Base-by-base conservation (phyloP, 1,140 invertebrate species). In the Trachymyrmex cornetzi region DNA sequence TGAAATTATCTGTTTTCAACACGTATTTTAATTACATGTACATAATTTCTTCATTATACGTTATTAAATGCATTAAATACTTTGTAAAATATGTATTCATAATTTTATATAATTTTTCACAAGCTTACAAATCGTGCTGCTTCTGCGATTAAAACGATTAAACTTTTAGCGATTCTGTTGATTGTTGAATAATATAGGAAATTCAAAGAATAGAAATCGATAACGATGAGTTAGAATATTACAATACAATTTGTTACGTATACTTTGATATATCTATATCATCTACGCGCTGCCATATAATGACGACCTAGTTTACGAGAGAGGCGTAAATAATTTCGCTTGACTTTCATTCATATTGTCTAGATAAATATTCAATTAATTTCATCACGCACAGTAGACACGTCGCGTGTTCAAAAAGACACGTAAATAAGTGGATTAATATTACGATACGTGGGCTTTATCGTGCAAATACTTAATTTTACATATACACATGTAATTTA, bases 361-460 rank as follows among this genome's bases (percentile, higher is more conserved):
- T 57, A 74, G 55, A 84, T 84, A 84, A 84, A 75, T 74, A 63
- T 84, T 50, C 24, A 19, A 74, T 84, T 82, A 82, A 82, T 48
- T 75, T 34, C 55, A 48, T 75, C 24, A 22, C 34, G 48, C 64
- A n/a, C 66, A 63, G 16, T 16, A 6, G 9, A 57, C 66, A 16
- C 7, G 22, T 34, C 50, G 44, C 66, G 38, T 69, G 64, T 81
- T 81, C 64, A 48, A 69, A 80, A 63, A 55, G 64, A 55, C 48
- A 71, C 30, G 19, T 71, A 57, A 69, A 57, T 72, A 57, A 72
- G 50, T 72, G 27, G 66, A 81, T 81, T 44, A 57, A 81, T 71
- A 44, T 57, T 44, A 16, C 14, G 64, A 53, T 55, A 55, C 48
- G 64, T 7, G n/a, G 9, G 7, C 38, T 55, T 38, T 19, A 4